Percentiles rank a stretch among this genome's conserved stretches.
Evolutionary conservation across 2,113 vertebrate species (phyloP).

Genomic region (Hyperoodon ampullatus): DNA sequence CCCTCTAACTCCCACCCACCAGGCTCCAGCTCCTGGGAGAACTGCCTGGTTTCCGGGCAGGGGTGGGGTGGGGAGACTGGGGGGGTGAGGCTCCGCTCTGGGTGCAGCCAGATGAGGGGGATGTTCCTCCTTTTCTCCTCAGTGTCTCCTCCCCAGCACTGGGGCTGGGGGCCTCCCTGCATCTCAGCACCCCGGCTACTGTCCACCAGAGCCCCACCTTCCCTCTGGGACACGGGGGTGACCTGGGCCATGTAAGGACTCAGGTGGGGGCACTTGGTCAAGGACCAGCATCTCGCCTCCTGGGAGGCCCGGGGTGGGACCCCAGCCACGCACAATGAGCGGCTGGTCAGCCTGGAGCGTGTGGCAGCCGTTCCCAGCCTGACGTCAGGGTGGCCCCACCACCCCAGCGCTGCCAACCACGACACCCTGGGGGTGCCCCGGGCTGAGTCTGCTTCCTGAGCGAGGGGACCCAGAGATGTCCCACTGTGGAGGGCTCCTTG

Average conservation of each 20-base stretch:
- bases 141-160: not conserved
- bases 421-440: not conserved
- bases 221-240: not conserved
- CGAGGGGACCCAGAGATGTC: not conserved
- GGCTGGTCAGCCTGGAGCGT: not conserved
- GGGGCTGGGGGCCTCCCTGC: not conserved
- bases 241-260: not conserved
- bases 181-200: not conserved
- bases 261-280: too few species aligned
- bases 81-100: not conserved
- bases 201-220: too few species aligned
- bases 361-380: not conserved
- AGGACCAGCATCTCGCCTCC: not conserved
- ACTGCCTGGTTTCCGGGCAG: not conserved
- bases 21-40: accelerated
- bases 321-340: accelerated
- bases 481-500: not conserved
- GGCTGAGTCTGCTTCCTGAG: not conserved
- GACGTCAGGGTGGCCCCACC: not conserved
- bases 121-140: not conserved
- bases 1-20: not conserved
- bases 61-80: not conserved
- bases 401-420: not conserved
- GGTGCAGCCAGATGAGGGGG: too few species aligned
- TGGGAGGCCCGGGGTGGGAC: not conserved